Evolutionary conservation across 64 coral and sea anemone species (phyloP).

Genomic region (Actinia tenebrosa): DNA sequence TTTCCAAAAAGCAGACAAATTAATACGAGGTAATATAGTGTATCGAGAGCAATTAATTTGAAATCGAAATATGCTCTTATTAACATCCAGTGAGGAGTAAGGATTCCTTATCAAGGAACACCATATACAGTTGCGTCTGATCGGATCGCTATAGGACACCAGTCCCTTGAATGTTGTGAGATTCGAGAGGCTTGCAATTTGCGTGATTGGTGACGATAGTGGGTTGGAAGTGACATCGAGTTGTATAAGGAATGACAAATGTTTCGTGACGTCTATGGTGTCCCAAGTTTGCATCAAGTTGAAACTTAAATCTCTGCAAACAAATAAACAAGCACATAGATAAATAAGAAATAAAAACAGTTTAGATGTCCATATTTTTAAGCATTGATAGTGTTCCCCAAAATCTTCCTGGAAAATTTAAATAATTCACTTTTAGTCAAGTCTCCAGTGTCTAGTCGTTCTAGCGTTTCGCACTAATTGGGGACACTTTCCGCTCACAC

Average conservation of each 20-base stretch:
- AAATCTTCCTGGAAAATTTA: no score
- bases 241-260: neutral
- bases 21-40: neutral
- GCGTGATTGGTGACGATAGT: neutral
- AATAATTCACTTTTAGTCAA: no score
- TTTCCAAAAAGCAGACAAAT: neutral
- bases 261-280: neutral
- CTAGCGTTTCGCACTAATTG: no score
- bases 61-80: neutral
- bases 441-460: no score
- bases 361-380: no score
- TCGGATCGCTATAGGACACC: neutral
- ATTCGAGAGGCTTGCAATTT: neutral
- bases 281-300: neutral
- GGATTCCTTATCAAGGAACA: no score
- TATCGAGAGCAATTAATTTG: neutral
- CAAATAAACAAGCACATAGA: no score
- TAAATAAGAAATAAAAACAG: no score
- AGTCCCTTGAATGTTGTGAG: neutral
- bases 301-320: conserved; percentile 3
- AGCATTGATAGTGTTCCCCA: no score
- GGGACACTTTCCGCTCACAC: no score
- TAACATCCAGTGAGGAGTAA: no score
- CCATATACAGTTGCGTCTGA: no score
- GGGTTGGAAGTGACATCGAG: neutral